Percentiles rank a stretch among this genome's conserved stretches.
phyloP scores from a whole-genome alignment of 2,888 invertebrate species.

The Hypomecis punctinalis region DNA sequence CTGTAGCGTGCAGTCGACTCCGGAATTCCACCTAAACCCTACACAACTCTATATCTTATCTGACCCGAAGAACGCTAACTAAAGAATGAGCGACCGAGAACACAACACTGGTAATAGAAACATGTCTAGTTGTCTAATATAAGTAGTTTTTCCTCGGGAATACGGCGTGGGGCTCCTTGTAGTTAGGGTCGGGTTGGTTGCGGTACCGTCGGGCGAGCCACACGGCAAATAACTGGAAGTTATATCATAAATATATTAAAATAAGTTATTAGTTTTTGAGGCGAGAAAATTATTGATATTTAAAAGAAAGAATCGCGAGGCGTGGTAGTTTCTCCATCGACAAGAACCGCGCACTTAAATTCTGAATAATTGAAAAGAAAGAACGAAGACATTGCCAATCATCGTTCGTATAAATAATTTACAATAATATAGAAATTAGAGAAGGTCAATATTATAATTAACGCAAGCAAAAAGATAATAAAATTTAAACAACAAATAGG shows the following conservation, averaged over 20 bases:
- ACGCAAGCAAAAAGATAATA: too few relatives aligned
- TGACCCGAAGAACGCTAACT: not conserved
- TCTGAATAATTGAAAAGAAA: not conserved
- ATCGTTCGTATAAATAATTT: too few relatives aligned
- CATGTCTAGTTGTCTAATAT: conserved; percentile 52
- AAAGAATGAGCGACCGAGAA: conserved; percentile 30
- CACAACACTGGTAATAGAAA: conserved; percentile 36
- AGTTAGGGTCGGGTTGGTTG: conserved; percentile 91
- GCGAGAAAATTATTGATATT: conserved; percentile 1
- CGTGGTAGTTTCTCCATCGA: too few relatives aligned
- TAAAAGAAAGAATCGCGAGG: too few relatives aligned
- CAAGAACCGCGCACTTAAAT: too few relatives aligned
- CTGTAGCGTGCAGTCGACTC: too few relatives aligned
- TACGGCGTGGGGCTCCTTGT: conserved; percentile 89
- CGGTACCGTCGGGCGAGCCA: conserved; percentile 92
- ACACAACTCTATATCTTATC: not conserved
- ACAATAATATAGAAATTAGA: too few relatives aligned
- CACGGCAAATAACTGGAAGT: conserved; percentile 90
- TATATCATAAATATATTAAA: not conserved
- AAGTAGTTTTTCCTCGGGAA: conserved; percentile 87
- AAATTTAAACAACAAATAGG: too few relatives aligned
- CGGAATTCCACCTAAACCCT: not conserved
- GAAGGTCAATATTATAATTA: too few relatives aligned
- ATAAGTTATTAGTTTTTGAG: not conserved
- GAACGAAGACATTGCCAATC: too few relatives aligned